Conservation (phyloP, 1,140 invertebrate species). For the Zaprionus nigranus region DNA sequence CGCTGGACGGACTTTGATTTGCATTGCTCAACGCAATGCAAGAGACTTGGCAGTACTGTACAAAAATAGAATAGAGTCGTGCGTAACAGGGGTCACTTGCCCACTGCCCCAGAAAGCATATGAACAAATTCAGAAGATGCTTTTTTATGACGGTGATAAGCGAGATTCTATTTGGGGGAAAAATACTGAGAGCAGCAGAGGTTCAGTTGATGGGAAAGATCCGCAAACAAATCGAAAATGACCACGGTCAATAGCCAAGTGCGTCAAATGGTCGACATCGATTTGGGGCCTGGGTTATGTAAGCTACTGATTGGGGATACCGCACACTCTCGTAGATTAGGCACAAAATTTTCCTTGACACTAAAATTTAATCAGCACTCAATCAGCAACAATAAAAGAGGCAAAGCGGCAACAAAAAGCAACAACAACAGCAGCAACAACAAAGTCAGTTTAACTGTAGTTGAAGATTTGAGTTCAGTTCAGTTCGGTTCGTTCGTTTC, state of each 20-base stretch:
- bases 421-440: conserved; percentile 11
- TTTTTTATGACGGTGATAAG: conserved; percentile 24
- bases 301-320: conserved; percentile 42
- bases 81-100: conserved; percentile 19
- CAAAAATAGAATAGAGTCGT: background rate
- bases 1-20: conserved; percentile 29
- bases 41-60: conserved; percentile 7
- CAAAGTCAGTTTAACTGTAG: conserved; percentile 15
- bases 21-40: conserved; percentile 12
- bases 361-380: conserved; percentile 57
- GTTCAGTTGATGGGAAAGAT: background rate
- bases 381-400: conserved; percentile 51
- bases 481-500: background rate
- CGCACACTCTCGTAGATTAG: conserved; percentile 35
- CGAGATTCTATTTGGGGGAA: conserved; percentile 11
- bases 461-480: conserved; percentile 21
- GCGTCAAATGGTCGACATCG: background rate
- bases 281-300: conserved; percentile 35
- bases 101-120: conserved; percentile 22
- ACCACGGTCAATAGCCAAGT: conserved; percentile 16
- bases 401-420: conserved; percentile 16
- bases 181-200: conserved; percentile 23
- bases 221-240: conserved; percentile 10
- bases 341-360: conserved; percentile 50
- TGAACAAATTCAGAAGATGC: background rate